Conservation (phyloP, 1,140 invertebrate species). For the Micrasema minimum region DNA sequence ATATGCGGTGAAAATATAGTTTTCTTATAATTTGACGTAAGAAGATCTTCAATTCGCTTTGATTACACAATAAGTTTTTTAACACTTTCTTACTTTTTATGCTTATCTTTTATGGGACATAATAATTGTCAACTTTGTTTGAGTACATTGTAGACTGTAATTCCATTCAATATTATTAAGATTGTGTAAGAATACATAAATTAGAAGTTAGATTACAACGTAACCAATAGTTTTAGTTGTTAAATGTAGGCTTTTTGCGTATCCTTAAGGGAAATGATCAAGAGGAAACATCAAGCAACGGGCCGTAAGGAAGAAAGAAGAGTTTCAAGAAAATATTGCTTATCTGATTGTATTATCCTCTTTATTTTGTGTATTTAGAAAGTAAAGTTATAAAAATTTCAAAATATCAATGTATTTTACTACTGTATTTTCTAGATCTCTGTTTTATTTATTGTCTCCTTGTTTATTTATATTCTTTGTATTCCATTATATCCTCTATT, state of each 20-base stretch:
- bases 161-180: slow-evolving; percentile 5
- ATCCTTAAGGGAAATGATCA: slow-evolving; percentile 8
- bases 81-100: too few relatives aligned
- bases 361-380: slow-evolving; percentile 48
- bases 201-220: slow-evolving; percentile 14
- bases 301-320: slow-evolving; percentile 16
- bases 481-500: too few relatives aligned
- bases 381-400: slow-evolving; percentile 51
- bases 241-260: slow-evolving; percentile 7
- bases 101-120: too few relatives aligned
- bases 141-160: neutral
- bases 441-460: slow-evolving; percentile 43
- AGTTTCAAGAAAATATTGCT: slow-evolving; percentile 4
- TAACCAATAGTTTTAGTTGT: slow-evolving; percentile 15
- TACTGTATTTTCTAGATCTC: slow-evolving; percentile 46
- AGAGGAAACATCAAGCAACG: neutral
- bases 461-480: slow-evolving; percentile 11
- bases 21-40: too few relatives aligned
- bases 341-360: slow-evolving; percentile 30
- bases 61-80: too few relatives aligned
- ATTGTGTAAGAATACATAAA: slow-evolving; percentile 13
- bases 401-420: slow-evolving; percentile 50
- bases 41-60: too few relatives aligned
- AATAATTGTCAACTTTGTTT: slow-evolving; percentile 7
- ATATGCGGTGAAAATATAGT: too few relatives aligned